Base-by-base conservation (phyloP, 2,797 vertebrate genomes). In the Hemibagrus guttatus region DNA sequence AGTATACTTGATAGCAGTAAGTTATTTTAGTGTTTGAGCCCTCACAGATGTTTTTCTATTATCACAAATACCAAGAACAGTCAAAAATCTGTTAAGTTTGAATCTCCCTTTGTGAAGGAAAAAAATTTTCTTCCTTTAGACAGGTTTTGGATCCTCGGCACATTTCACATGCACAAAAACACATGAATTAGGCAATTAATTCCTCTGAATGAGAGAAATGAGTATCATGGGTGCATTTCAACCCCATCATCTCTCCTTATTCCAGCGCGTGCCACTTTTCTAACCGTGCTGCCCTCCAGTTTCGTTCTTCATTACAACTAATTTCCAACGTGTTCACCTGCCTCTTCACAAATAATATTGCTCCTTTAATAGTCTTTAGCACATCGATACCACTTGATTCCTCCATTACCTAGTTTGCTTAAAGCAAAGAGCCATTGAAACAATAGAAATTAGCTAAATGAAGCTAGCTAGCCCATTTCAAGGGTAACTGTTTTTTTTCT, bases 401-500 rank as follows among this genome's bases (percentile, higher is more conserved):
- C 69, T 68, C 86, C 88, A 89, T 90, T 90, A 87, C 69, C 81
- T 79, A 78, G 76, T 86, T 85, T 83, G 89, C 81, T 89, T 86
- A 59, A 84, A 90, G 90, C 88, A 76, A 86, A 88, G 86, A 84
- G 63, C 83, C 69, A 85, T 84, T 87, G 82, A 88, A 88, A 86
- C 76, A 75, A 74, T 61, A 6, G 81, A 87, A 87, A 66, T 90
- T 84, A 89, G 85, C 85, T 87, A 88, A 90, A 87, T 90, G 86
- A 87, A 87, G 83, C 75, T 88, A 88, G 90, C 85, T 82, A 88
- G 75, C 84, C 86, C 86, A 89, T 94, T 94, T 93, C 93, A 93
- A 93, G 93, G 94, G 93, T 94, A 94, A 95, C 93, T 92, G 94
- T 94, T 85, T 85, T 86, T 84, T 82, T 13, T 14, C 23, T 6